These are phyloP conservation scores for Imbricaverruca yamaguchii DNA, from an alignment of 2,888 invertebrate species.

Conservation along the genomic window DNA sequence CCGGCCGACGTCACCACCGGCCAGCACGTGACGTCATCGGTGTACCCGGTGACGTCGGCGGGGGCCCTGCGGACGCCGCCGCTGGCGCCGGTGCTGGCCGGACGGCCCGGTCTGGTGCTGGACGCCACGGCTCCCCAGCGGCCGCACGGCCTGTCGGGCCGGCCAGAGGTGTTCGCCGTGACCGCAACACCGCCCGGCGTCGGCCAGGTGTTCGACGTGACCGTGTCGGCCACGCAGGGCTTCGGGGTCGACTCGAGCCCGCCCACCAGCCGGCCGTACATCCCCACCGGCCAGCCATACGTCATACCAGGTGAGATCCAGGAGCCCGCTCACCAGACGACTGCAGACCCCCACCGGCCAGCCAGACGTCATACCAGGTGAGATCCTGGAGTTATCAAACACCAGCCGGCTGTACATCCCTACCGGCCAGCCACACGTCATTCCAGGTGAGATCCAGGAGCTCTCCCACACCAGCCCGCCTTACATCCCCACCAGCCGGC, in stretches of 20 bases:
- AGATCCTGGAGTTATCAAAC: too few relatives aligned
- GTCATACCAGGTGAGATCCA: conserved; percentile 24
- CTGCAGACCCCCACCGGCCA: too few relatives aligned
- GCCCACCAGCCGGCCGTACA: neutral
- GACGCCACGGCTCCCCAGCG: conserved; percentile 26
- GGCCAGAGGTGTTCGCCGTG: conserved; percentile 23
- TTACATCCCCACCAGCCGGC: too few relatives aligned
- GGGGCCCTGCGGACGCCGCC: neutral
- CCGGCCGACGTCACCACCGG: neutral
- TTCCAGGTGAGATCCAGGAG: too few relatives aligned
- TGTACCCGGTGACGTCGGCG: neutral
- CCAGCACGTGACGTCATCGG: neutral
- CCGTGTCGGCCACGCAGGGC: conserved; percentile 32
- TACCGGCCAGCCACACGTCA: too few relatives aligned
- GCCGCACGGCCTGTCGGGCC: conserved; percentile 25
- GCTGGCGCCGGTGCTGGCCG: neutral
- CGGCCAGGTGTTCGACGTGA: conserved; percentile 32
- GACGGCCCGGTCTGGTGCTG: conserved; percentile 29
- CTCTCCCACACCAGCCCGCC: too few relatives aligned
- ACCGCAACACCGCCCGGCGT: conserved; percentile 20
- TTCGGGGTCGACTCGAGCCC: conserved; percentile 24
- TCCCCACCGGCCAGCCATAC: conserved; percentile 23
- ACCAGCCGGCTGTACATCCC: too few relatives aligned
- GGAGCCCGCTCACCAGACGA: neutral
- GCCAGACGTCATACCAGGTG: too few relatives aligned